phyloP scores from a whole-genome alignment of 2,888 invertebrate species.

The Phytoseiulus persimilis region DNA sequence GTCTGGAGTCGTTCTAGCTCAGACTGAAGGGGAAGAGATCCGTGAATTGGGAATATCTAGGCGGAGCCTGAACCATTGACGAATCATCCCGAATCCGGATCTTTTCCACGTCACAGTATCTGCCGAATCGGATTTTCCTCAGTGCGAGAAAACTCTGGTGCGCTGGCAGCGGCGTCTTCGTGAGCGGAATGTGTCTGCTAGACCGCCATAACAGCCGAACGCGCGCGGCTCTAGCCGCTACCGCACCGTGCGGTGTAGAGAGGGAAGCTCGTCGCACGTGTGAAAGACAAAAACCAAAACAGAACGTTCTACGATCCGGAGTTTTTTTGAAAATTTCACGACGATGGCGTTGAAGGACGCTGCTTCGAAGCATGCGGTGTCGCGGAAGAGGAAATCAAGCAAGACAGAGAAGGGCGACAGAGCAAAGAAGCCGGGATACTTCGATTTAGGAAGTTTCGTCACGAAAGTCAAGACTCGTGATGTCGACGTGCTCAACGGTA shows the following conservation, averaged over 20 bases:
- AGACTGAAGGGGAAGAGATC: no score
- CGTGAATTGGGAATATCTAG: no score
- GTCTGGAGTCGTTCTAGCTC: no score
- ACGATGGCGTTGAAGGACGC: not conserved
- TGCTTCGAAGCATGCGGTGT: not conserved
- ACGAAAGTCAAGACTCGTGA: conserved; percentile 19
- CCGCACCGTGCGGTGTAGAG: not conserved
- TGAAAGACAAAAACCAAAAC: not conserved
- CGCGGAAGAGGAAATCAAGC: not conserved
- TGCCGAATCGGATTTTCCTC: no score
- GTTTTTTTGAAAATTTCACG: not conserved
- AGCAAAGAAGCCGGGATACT: not conserved
- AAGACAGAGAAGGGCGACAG: not conserved
- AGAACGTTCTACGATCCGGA: not conserved
- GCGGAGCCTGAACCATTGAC: no score
- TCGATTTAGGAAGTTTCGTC: conserved; percentile 14
- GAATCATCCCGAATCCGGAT: no score
- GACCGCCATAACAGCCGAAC: no score
- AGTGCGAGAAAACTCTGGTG: no score
- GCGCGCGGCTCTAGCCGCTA: not conserved
- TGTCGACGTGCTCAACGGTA: not conserved
- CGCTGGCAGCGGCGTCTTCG: no score
- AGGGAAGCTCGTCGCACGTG: not conserved
- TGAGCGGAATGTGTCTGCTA: no score
- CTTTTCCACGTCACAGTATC: no score